A percentile compares a stretch with the other conserved stretches of the same genome.
Evolutionary conservation across 2,888 invertebrate genomes (phyloP).

Genomic region (Danaus chrysippus): DNA sequence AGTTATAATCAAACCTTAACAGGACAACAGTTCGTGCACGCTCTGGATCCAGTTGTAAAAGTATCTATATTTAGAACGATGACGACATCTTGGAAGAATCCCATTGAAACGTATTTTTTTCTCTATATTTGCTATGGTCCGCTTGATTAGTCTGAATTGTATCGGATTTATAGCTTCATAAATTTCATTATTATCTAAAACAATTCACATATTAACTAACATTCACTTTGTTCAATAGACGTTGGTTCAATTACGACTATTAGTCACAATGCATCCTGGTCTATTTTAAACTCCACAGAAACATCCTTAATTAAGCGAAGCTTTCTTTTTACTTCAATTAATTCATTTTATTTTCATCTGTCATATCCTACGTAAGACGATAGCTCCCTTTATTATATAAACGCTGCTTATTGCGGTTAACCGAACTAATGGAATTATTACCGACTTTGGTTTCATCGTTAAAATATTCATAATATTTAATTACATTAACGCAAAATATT

Average conservation of each 20-base stretch:
- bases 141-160: no score
- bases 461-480: slow-evolving; percentile 16
- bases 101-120: slow-evolving; percentile 51
- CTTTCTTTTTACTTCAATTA: slow-evolving; percentile 17
- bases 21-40: slow-evolving; percentile 58
- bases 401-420: slow-evolving; percentile 31
- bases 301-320: slow-evolving; percentile 8
- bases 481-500: not conserved
- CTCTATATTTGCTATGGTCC: slow-evolving; percentile 20
- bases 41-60: slow-evolving; percentile 53
- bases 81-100: slow-evolving; percentile 63
- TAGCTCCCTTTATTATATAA: slow-evolving; percentile 14
- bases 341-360: slow-evolving; percentile 18
- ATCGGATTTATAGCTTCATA: no score
- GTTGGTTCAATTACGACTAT: slow-evolving; percentile 14
- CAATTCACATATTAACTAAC: not conserved
- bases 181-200: not conserved
- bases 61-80: slow-evolving; percentile 61
- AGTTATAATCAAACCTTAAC: slow-evolving; percentile 40
- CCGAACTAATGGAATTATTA: slow-evolving; percentile 33
- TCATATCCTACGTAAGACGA: slow-evolving; percentile 7
- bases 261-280: slow-evolving; percentile 14
- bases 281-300: slow-evolving; percentile 20
- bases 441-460: slow-evolving; percentile 24
- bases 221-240: slow-evolving; percentile 14